Base-by-base conservation (phyloP, 2,888 invertebrate genomes). In the Glyphotaelius pellucidus region DNA sequence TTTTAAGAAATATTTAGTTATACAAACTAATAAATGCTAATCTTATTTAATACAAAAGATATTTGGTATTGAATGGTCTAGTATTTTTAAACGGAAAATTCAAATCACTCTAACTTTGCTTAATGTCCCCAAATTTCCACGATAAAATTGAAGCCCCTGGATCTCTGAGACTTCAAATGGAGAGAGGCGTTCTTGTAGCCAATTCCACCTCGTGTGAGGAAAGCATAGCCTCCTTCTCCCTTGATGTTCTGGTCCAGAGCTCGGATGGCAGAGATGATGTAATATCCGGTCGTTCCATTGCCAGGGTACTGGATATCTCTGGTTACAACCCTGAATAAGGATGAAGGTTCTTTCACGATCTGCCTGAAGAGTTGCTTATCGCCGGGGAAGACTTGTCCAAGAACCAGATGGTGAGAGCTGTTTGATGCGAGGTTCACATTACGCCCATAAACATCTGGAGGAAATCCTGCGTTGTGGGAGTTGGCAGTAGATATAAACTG, bases 161-260 rank as follows among this genome's bases (percentile, higher is more conserved):
- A 93, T 25, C 94, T 93, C 91, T 94, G 94, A 32, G 95, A 95
- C 92, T 94, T 94, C 93, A 95, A 94, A 3, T 93, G 93, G 0
- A 95, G 14, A 0, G 94, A 94, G 12, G 94, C 94, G 42, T 94
- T 94, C 79, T 67, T 94, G 91, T 90, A 87, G 25, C 94, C 94
- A 4, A 94, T 94, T 14, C 95, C 95, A 42, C 95, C 95, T 0
- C 32, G 15, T 1, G 93, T 3, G 5, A 94, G 88, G 32, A 93
- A 90, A 7, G 90, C 93, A 32, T 93, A 93, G 0, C 95, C 95
- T 25, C 95, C 95, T 15, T 94, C 94, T 1, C 95, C 95, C 32
- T 95, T 94, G 30, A 92, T 94, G 79, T 94, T 94, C 88, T 94
- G 94, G 86, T 95, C 95, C 11, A 94, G 35, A 0, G 94, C 94